A percentile compares a stretch with the other conserved stretches of the same genome.
Conservation (phyloP, 1,140 invertebrate species). For the Brachionus paranguensis region DNA sequence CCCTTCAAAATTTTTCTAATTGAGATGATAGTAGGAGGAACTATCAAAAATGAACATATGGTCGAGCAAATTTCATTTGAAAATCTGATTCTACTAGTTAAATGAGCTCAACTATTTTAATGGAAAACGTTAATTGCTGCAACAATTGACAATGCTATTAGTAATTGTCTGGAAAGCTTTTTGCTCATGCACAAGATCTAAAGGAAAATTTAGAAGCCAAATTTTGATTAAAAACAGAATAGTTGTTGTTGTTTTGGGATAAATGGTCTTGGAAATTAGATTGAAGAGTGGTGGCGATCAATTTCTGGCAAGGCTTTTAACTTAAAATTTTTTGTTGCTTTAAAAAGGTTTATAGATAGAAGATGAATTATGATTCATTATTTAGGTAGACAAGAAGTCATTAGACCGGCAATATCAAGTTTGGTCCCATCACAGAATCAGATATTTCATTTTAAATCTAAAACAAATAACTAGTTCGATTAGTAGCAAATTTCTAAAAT, state of each 20-base stretch:
- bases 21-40: too few relatives aligned
- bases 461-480: not conserved
- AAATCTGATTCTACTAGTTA: not conserved
- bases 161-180: not conserved
- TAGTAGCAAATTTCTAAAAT: not conserved
- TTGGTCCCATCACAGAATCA: not conserved
- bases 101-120: not conserved
- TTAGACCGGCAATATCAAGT: not conserved
- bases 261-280: not conserved
- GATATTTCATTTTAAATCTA: not conserved
- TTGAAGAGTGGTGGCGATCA: not conserved
- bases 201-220: not conserved
- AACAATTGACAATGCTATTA: not conserved
- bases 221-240: not conserved
- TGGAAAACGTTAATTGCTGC: not conserved
- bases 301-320: not conserved
- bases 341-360: not conserved
- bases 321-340: not conserved
- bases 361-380: not conserved
- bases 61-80: not conserved
- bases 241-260: not conserved
- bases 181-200: not conserved
- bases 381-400: not conserved
- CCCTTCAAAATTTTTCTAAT: too few relatives aligned
- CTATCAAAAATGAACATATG: not conserved